Evolutionary conservation across 2,113 vertebrate species (phyloP).

Genomic region (Gallinago undulata): DNA sequence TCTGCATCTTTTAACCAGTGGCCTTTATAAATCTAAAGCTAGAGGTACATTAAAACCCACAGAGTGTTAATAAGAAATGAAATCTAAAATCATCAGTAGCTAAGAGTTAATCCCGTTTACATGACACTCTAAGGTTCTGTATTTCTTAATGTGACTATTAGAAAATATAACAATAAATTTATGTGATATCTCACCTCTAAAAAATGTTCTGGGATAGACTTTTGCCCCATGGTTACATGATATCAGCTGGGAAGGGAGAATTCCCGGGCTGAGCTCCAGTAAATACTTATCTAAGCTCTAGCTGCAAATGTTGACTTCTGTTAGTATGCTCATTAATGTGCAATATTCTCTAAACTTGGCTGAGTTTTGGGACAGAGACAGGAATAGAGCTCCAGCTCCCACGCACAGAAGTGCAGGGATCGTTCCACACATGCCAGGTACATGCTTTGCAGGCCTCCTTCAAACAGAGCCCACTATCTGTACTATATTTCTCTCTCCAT

Average conservation of each 20-base stretch:
- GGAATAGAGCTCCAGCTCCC: neutral
- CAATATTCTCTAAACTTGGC: neutral
- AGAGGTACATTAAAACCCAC: neutral
- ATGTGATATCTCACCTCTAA: neutral
- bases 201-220: neutral
- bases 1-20: neutral
- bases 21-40: neutral
- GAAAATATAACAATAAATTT: neutral
- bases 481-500: neutral
- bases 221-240: neutral
- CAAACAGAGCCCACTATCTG: neutral
- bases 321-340: neutral
- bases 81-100: neutral
- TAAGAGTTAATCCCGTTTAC: neutral
- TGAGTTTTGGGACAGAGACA: neutral
- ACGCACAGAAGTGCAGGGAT: neutral
- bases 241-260: neutral
- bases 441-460: neutral
- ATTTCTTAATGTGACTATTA: neutral
- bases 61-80: neutral
- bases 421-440: neutral
- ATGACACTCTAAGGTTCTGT: neutral
- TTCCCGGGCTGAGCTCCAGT: neutral
- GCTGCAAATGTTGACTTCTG: neutral
- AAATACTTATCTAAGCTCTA: neutral